A percentile compares a stretch with the other conserved stretches of the same genome.
Conservation (phyloP, 2,888 invertebrate genomes). For the Polydrusus cervinus region DNA sequence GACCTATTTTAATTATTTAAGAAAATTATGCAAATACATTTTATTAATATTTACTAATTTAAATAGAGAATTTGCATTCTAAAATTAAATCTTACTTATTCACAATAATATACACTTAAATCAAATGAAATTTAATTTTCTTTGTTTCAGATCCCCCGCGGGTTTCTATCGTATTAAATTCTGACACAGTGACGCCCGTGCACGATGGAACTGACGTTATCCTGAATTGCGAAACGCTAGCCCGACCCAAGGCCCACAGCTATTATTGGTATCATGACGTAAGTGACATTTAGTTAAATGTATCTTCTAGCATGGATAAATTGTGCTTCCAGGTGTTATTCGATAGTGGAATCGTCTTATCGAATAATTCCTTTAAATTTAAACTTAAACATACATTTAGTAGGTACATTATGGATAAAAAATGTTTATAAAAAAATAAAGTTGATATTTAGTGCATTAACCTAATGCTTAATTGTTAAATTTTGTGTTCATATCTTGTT, state of each 20-base stretch:
- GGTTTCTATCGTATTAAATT: conserved; percentile 79
- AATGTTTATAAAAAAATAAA: too few relatives aligned
- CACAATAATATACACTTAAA: conserved; percentile 5
- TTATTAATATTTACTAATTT: too few relatives aligned
- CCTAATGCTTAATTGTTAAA: too few relatives aligned
- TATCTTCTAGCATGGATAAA: background rate
- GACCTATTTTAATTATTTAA: too few relatives aligned
- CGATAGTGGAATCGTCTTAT: too few relatives aligned
- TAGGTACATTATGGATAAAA: too few relatives aligned
- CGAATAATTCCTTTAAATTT: too few relatives aligned
- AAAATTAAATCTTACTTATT: background rate
- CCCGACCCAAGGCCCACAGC: conserved; percentile 83
- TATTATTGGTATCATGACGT: conserved; percentile 90
- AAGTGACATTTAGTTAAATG: conserved; percentile 69
- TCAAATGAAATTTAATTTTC: conserved; percentile 16
- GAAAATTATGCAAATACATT: too few relatives aligned
- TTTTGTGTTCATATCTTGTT: too few relatives aligned
- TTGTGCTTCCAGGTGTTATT: background rate
- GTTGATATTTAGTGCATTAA: too few relatives aligned
- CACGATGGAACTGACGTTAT: conserved; percentile 85
- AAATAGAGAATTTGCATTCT: background rate
- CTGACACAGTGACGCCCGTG: conserved; percentile 73
- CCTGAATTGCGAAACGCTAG: conserved; percentile 85
- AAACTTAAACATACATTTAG: too few relatives aligned
- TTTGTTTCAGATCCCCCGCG: conserved; percentile 82